Conservation (phyloP, 1,140 invertebrate genomes). For the honey bee (Apis mellifera) region DNA sequence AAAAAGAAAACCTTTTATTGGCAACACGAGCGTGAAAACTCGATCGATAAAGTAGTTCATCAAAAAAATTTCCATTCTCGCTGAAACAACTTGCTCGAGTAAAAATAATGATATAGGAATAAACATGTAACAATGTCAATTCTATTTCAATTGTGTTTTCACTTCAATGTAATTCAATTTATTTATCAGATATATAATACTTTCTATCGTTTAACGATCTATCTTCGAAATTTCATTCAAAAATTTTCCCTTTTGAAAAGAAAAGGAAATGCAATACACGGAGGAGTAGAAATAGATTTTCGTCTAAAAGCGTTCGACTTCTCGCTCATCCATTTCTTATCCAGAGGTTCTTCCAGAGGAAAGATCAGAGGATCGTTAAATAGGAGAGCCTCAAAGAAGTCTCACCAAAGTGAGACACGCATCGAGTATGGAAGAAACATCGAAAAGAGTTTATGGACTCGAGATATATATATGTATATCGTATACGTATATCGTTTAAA, state of each 20-base stretch:
- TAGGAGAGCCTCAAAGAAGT: neutral
- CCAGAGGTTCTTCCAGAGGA: no score
- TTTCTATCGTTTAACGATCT: no score
- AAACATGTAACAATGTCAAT: no score
- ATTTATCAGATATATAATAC: no score
- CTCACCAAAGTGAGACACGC: neutral
- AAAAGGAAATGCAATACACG: neutral
- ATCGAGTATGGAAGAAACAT: neutral
- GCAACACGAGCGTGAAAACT: neutral
- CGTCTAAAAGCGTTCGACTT: neutral
- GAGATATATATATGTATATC: neutral
- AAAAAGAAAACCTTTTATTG: no score
- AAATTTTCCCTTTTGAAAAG: no score
- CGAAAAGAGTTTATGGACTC: slow-evolving; percentile 1
- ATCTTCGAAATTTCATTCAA: neutral
- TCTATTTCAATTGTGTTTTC: no score
- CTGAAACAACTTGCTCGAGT: no score
- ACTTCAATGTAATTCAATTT: no score
- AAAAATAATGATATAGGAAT: no score
- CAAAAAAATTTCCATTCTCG: no score
- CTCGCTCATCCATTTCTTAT: neutral
- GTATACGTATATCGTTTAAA: neutral
- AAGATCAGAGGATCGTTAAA: slow-evolving; percentile 2
- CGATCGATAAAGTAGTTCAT: no score
- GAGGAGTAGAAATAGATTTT: neutral